Percentiles rank a stretch among this genome's conserved stretches.
Conservation (phyloP, 2,888 invertebrate genomes). For the Halictus ligatus region DNA sequence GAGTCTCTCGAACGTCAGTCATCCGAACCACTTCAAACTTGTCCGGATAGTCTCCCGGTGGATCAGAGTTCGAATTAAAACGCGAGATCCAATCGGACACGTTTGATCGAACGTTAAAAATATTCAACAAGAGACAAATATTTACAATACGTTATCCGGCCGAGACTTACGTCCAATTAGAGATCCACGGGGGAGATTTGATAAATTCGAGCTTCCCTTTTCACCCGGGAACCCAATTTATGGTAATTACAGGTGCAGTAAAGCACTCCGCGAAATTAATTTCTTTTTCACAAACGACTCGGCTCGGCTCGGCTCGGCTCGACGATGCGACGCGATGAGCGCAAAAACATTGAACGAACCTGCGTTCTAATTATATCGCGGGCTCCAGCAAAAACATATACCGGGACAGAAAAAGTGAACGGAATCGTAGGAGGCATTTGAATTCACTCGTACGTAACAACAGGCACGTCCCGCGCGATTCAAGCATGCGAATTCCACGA, state of each 20-base stretch:
- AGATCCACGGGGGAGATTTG: neutral
- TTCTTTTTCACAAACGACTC: neutral
- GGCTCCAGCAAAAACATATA: neutral
- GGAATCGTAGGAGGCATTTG: neutral
- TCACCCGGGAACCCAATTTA: neutral
- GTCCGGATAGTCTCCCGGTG: too few relatives aligned
- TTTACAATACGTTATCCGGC: neutral
- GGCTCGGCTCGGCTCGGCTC: neutral
- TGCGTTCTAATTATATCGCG: neutral
- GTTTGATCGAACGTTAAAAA: too few relatives aligned
- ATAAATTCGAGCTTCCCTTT: neutral
- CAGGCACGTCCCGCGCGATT: neutral
- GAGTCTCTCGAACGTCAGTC: neutral
- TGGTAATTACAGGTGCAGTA: neutral
- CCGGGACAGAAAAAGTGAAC: neutral
- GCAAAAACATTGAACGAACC: neutral
- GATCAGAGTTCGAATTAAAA: neutral
- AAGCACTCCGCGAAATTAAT: slow-evolving; percentile 4
- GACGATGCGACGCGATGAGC: neutral
- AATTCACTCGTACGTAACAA: neutral
- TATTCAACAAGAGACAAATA: neutral
- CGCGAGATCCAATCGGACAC: too few relatives aligned
- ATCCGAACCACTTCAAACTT: neutral
- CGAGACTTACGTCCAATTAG: neutral
- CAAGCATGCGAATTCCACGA: neutral